Base-by-base conservation (phyloP, 2,113 vertebrate genomes). In the Fregetta grallaria region DNA sequence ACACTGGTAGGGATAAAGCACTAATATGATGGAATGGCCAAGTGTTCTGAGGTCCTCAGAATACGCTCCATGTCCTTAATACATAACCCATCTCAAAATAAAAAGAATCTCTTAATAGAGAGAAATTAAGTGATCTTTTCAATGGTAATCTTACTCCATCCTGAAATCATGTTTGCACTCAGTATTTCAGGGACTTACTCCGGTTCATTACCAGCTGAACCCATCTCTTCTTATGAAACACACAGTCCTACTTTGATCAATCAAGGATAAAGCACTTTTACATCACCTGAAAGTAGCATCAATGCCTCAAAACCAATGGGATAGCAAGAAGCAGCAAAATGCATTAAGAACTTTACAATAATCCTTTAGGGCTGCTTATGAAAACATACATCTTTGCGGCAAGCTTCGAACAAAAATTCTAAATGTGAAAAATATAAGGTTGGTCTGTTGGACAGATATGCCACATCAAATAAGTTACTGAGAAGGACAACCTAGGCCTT, bases 361-460 rank as follows among this genome's bases (percentile, higher is more conserved):
- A 30, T 11, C 30, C 30, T 50, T 36, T 5, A 55, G 16, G 25
- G 32, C 4, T 65, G 32, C 10, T 82, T 47, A 9, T 3, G 40
- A 47, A 79, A 8, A 70, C 38, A 29, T 15, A 15, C 2, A 26
- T 3, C 56, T 88, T 11, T 34, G 30, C 52, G 58, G 50, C 32
- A 61, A 36, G 15, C 15, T 11, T 7, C 1, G 3, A 62, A 50
- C 12, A 45, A 18, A 22, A 90, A 55, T 8, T 26, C 29, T 1
- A 13, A 4, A 8, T 1, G 21, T 58, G 38, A 32, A 53, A 80
- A 66, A 25, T 4, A 2, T 27, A 49, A 17, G 10, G 3, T 13
- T 25, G 6, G 25, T 34, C 74, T 40, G n/a, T 4, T 44, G 34
- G 34, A 17, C 42, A 78, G 6, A 29, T 0, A 16, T 0, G 0